Evolutionary conservation across 2,888 invertebrate species (phyloP).

Genomic region (Lepidochrysops patricia): DNA sequence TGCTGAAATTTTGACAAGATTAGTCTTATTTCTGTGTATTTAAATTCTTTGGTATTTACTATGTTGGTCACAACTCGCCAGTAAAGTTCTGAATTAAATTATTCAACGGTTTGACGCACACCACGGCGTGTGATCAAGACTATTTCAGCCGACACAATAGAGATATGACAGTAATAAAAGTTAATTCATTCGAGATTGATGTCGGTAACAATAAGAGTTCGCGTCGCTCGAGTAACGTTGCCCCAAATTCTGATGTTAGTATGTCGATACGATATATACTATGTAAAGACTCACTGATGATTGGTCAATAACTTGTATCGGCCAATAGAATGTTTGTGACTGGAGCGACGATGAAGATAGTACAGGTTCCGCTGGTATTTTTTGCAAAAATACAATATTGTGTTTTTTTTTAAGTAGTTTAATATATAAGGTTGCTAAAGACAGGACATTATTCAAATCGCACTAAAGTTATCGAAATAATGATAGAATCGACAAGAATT

Average conservation of each 20-base stretch:
- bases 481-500: no score
- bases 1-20: no score
- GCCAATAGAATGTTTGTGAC: neutral
- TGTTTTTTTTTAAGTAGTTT: no score
- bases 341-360: neutral
- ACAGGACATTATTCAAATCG: no score
- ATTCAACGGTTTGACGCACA: neutral
- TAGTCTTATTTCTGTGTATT: no score
- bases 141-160: neutral
- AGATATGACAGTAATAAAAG: neutral
- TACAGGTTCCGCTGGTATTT: no score
- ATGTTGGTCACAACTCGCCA: neutral
- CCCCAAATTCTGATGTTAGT: conserved; percentile 31
- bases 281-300: neutral
- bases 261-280: neutral
- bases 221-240: conserved; percentile 32
- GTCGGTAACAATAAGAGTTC: conserved; percentile 23
- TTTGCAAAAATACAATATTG: no score
- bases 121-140: neutral
- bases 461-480: no score
- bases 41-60: neutral
- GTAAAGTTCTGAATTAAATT: neutral
- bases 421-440: no score
- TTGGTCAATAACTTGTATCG: neutral
- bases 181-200: neutral